phyloP scores from a whole-genome alignment of 2,113 vertebrate genomes.

The Glaucidium brasilianum region DNA sequence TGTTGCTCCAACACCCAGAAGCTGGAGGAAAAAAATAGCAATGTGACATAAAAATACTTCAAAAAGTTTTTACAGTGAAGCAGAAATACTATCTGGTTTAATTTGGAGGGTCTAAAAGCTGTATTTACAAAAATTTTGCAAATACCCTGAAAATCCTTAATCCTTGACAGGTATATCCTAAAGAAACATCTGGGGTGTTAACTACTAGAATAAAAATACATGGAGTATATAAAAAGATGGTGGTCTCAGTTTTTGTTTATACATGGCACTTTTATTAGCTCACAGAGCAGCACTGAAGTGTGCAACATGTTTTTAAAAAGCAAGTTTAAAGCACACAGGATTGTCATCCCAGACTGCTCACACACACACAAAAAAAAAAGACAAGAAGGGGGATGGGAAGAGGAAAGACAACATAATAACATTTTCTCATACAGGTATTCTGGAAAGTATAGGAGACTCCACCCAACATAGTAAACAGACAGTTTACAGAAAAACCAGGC shows the following conservation, averaged over 20 bases:
- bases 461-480: neutral
- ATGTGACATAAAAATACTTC: neutral
- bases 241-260: neutral
- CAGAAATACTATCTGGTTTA: neutral
- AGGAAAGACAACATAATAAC: neutral
- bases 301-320: neutral
- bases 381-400: neutral
- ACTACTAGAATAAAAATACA: neutral
- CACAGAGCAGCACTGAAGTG: neutral
- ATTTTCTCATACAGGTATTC: neutral
- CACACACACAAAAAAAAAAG: neutral
- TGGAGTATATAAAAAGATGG: neutral
- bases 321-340: neutral
- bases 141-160: neutral
- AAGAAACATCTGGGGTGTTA: neutral
- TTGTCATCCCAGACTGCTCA: neutral
- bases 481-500: neutral
- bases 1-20: neutral
- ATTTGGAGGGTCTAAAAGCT: neutral
- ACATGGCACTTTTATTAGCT: neutral
- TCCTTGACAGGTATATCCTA: neutral
- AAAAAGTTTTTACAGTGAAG: neutral
- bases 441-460: neutral
- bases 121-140: neutral
- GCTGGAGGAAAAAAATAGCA: neutral